Evolutionary conservation across 2,113 vertebrate genomes (phyloP).

Genomic region (Megatriorchis doriae): DNA sequence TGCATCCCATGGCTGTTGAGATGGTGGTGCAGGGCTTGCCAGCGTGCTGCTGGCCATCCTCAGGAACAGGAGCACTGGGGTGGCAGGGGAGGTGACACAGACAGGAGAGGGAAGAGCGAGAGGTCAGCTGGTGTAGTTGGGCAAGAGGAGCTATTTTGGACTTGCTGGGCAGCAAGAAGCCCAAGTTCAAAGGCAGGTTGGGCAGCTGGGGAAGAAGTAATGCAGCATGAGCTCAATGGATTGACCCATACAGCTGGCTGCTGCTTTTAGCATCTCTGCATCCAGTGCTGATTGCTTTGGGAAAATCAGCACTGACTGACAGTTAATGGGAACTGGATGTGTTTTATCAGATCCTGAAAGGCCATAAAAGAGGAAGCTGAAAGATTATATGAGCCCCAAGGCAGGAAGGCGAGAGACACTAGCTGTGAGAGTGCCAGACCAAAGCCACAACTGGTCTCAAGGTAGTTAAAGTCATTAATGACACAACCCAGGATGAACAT

Average conservation of each 20-base stretch:
- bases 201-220: background rate
- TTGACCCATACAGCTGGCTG: background rate
- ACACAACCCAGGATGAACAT: background rate
- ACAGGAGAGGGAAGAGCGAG: background rate
- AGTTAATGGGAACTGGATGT: background rate
- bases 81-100: background rate
- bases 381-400: background rate
- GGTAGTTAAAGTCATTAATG: background rate
- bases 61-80: background rate
- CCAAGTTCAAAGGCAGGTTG: background rate
- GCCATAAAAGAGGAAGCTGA: background rate
- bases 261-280: background rate
- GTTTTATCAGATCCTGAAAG: conserved; percentile 7
- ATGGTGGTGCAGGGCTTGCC: background rate
- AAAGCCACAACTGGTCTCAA: background rate
- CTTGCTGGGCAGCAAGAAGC: background rate
- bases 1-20: background rate
- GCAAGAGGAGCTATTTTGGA: background rate
- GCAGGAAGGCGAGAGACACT: background rate
- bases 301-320: background rate
- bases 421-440: background rate
- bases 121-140: accelerated
- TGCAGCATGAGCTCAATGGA: accelerated
- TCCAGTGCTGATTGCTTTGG: background rate
- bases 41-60: background rate